Evolutionary conservation across 2,113 vertebrate genomes (phyloP).

Genomic region (Raphicerus campestris): DNA sequence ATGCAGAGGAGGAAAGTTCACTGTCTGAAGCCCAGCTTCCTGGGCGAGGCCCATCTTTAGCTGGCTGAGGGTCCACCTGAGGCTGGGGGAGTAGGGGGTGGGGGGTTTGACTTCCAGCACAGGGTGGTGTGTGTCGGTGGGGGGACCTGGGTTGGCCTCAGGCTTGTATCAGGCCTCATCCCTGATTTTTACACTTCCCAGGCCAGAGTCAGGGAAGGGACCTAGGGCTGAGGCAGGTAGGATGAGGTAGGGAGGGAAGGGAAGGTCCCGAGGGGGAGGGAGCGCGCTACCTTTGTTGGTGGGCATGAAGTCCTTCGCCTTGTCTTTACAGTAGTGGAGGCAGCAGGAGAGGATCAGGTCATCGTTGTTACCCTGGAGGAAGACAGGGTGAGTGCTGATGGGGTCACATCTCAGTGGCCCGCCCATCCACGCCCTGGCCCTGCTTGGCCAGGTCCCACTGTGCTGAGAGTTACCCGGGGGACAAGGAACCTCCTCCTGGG

Average conservation of each 20-base stretch:
- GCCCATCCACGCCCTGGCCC: background rate
- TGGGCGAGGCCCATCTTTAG: background rate
- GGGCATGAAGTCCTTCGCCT: conserved; percentile 96
- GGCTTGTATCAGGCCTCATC: background rate
- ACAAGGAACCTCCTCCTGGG: background rate
- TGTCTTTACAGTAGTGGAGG: conserved; percentile 97
- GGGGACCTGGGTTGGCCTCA: background rate
- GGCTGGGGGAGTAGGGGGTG: background rate
- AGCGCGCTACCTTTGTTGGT: conserved; percentile 87
- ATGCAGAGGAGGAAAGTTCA: background rate
- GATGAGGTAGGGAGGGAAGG: background rate
- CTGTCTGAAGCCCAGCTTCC: background rate
- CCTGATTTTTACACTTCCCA: background rate
- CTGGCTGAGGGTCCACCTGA: background rate
- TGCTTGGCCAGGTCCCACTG: background rate
- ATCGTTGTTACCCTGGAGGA: conserved; percentile 94
- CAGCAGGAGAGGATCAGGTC: conserved; percentile 91
- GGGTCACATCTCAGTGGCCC: background rate
- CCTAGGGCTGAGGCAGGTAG: background rate
- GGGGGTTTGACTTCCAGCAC: background rate
- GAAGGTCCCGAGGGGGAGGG: background rate
- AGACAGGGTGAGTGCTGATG: background rate
- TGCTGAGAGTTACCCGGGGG: background rate
- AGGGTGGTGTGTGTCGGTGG: background rate
- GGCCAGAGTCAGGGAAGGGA: background rate